A percentile compares a stretch with the other conserved stretches of the same genome.
These are phyloP conservation scores for Perodicticus potto DNA, from an alignment of 2,797 vertebrate species.

Conservation along the genomic window DNA sequence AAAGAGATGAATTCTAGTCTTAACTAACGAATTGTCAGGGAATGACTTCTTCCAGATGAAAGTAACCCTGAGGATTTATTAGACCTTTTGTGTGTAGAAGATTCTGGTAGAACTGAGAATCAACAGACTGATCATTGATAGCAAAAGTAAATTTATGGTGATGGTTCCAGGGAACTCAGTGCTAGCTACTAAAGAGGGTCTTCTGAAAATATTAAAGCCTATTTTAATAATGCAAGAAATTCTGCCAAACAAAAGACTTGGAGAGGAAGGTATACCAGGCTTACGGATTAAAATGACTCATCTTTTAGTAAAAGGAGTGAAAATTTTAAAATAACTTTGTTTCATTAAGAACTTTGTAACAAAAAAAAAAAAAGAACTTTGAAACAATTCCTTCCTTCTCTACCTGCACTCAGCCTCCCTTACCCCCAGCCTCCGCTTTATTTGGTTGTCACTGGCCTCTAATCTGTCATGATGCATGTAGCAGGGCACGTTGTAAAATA, in stretches of 20 bases:
- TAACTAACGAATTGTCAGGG: neutral
- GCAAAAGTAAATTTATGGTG: conserved; percentile 36
- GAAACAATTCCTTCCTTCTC: neutral
- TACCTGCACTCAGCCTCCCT: neutral
- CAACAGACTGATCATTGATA: conserved; percentile 15
- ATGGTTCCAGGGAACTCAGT: neutral
- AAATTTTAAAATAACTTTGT: conserved; percentile 26
- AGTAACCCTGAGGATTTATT: neutral
- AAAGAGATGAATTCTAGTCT: neutral
- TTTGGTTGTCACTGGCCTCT: conserved; percentile 32
- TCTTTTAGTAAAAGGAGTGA: conserved; percentile 12
- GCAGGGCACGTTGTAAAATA: conserved; percentile 80
- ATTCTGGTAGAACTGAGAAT: conserved; percentile 33
- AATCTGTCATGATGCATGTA: conserved; percentile 66
- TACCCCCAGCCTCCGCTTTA: neutral
- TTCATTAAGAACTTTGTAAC: conserved; percentile 44
- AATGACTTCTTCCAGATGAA: conserved; percentile 1
- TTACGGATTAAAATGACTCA: conserved; percentile 36
- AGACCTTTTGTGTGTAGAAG: neutral
- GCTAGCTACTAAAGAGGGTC: neutral
- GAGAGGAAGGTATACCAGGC: neutral
- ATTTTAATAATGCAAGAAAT: neutral
- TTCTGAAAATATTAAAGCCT: neutral
- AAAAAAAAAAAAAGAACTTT: neutral
- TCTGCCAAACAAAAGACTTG: neutral